Conservation (phyloP, 2,888 invertebrate genomes). For the Lingula anatina region DNA sequence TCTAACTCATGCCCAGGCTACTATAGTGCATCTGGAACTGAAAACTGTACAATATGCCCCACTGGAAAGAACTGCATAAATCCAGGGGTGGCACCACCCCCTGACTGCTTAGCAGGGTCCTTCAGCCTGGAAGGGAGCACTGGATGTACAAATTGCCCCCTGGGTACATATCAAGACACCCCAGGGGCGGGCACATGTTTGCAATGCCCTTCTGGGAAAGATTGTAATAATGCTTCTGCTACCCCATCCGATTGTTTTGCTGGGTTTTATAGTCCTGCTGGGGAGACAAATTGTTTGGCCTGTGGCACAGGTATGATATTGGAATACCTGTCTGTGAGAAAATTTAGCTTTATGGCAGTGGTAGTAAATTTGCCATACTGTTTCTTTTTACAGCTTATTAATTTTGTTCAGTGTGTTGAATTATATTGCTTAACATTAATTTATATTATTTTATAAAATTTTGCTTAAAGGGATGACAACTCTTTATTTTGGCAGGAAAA, state of each 20-base stretch:
- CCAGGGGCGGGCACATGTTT: not conserved
- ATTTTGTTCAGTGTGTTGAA: too few relatives aligned
- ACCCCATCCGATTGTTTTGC: conserved; percentile 11
- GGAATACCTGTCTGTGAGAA: not conserved
- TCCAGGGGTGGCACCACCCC: conserved; percentile 2
- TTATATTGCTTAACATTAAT: too few relatives aligned
- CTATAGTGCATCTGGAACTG: conserved; percentile 1
- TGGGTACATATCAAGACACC: conserved; percentile 6
- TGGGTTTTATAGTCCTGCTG: conserved; percentile 12
- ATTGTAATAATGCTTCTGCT: not conserved
- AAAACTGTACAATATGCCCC: conserved; percentile 13
- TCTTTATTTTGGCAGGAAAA: too few relatives aligned
- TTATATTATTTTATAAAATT: too few relatives aligned
- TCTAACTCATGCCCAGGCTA: not conserved
- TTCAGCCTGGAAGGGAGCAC: conserved; percentile 1
- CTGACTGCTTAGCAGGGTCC: conserved; percentile 1
- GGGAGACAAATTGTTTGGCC: not conserved
- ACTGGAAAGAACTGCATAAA: conserved; percentile 15
- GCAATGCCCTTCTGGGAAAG: conserved; percentile 3
- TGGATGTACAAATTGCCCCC: not conserved
- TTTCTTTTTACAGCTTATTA: too few relatives aligned
- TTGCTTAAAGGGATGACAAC: too few relatives aligned
- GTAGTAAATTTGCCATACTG: too few relatives aligned
- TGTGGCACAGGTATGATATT: not conserved
- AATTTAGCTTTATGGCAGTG: not conserved